These are phyloP conservation scores for Pyrrhia umbra DNA, from an alignment of 2,888 invertebrate species.

Conservation along the genomic window DNA sequence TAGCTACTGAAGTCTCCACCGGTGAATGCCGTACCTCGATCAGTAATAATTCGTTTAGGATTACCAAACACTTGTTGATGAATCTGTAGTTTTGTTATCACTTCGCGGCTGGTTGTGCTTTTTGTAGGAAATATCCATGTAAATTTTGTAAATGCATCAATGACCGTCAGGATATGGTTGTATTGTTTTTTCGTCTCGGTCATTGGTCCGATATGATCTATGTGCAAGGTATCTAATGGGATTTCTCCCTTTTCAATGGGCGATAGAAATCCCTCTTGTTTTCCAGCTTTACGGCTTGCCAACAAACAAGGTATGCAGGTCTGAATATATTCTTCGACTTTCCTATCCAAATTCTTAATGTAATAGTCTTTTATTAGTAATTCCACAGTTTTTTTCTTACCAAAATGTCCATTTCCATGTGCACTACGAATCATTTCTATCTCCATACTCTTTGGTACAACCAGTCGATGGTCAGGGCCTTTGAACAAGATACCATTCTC, in stretches of 20 bases:
- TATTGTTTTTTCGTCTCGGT: too few species aligned
- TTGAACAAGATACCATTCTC: slow-evolving; percentile 10
- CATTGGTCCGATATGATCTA: too few species aligned
- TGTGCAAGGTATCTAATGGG: slow-evolving; percentile 67
- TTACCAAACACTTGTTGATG: too few species aligned
- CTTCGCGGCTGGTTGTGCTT: too few species aligned
- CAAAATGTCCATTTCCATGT: slow-evolving; percentile 58
- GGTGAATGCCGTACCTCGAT: too few species aligned
- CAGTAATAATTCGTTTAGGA: too few species aligned
- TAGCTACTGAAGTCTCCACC: too few species aligned
- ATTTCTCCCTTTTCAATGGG: slow-evolving; percentile 67
- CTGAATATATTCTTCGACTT: slow-evolving; percentile 41
- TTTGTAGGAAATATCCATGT: too few species aligned
- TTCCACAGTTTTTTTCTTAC: slow-evolving; percentile 38
- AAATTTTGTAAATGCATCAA: too few species aligned
- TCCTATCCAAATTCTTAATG: slow-evolving; percentile 42
- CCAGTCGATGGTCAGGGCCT: slow-evolving; percentile 7
- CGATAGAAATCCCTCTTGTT: slow-evolving; percentile 49
- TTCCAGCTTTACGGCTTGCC: slow-evolving; percentile 61
- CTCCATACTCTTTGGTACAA: slow-evolving; percentile 13
- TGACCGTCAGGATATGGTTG: too few species aligned
- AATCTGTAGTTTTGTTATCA: too few species aligned
- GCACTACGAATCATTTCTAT: slow-evolving; percentile 44
- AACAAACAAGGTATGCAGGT: slow-evolving; percentile 55
- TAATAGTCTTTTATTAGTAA: slow-evolving; percentile 42